Conservation (phyloP, 2,888 invertebrate species). For the Actias luna region DNA sequence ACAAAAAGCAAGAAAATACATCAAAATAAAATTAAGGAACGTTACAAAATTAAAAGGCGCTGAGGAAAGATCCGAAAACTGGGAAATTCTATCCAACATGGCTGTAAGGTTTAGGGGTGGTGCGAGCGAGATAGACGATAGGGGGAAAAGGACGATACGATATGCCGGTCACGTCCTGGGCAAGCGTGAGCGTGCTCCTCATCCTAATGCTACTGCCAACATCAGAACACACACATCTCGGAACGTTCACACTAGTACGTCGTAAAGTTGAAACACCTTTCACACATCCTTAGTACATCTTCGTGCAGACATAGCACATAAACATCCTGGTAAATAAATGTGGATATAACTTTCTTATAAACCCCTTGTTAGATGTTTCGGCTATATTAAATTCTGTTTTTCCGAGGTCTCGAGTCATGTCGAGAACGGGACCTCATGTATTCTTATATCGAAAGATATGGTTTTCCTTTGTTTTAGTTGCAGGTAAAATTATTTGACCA, state of each 20-base stretch:
- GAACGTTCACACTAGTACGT: conserved; percentile 46
- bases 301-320: conserved; percentile 67
- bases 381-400: conserved; percentile 78
- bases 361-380: conserved; percentile 59
- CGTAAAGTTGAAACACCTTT: conserved; percentile 58
- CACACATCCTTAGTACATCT: conserved; percentile 49
- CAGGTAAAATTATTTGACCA: neutral
- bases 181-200: conserved; percentile 77
- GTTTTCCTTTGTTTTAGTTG: neutral
- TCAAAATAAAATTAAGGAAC: conserved; percentile 58
- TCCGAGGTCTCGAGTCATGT: conserved; percentile 57
- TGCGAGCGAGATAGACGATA: conserved; percentile 66
- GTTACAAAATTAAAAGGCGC: conserved; percentile 73
- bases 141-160: conserved; percentile 77
- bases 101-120: conserved; percentile 70
- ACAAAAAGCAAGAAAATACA: conserved; percentile 16
- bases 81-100: conserved; percentile 75
- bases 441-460: neutral
- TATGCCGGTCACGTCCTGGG: conserved; percentile 80
- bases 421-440: conserved; percentile 66
- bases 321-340: conserved; percentile 79
- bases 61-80: conserved; percentile 74
- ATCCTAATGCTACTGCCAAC: conserved; percentile 73
- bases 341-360: conserved; percentile 72
- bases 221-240: conserved; percentile 66